Evolutionary conservation across 2,888 invertebrate genomes (phyloP), one percentile per base, ranked within the genome.

Genomic region (Philereme transversata): DNA sequence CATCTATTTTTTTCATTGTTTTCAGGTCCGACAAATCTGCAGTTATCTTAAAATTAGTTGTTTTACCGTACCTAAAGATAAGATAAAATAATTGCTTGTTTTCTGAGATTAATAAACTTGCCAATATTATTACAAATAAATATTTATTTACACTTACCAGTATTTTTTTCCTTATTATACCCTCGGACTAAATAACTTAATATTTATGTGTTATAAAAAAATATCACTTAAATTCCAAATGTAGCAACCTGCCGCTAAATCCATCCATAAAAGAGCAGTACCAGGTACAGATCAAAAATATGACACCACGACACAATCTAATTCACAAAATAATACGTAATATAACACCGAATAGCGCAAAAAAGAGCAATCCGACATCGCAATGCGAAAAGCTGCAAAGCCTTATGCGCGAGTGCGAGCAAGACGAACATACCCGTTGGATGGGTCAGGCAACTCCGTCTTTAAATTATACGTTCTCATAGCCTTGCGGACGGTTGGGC

Each of bases 21-120:
- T 92, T 53, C 86, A 98, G 98, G 98, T 98, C 0, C 94, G 96
- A 47, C 97, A 99, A 90, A 97, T 99, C 96, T 98, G 98, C 87
- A 90, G 94, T 64, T 97, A 98, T 86, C 97, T 98, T 84, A 95
- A 95, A 75, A 97, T 98, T 75, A 94, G 95, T 73, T 97, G 97
- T 86, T 98, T 99, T 87, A 77, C 76, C 5, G 87, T 90, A 3
- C 82, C 86, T 3, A 87, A 81, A 67, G 72, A 75, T 4, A 86
- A 83, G 67, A 79, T 65, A 67, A 82, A 83, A 76, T 84, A 72
- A 51, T 22, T 22, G 22, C 22, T 22, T 22, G 22, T 22, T 22
- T 2, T 22, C 22, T 22, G 22, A 22, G 22, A 22, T 22, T 22
- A 22, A 22, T 22, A 22, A 22, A n/a, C n/a, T n/a, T n/a, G n/a